Evolutionary conservation across 1,140 invertebrate genomes (phyloP), one percentile per base, ranked within the genome.

Genomic region (Zaprionus ornatus): DNA sequence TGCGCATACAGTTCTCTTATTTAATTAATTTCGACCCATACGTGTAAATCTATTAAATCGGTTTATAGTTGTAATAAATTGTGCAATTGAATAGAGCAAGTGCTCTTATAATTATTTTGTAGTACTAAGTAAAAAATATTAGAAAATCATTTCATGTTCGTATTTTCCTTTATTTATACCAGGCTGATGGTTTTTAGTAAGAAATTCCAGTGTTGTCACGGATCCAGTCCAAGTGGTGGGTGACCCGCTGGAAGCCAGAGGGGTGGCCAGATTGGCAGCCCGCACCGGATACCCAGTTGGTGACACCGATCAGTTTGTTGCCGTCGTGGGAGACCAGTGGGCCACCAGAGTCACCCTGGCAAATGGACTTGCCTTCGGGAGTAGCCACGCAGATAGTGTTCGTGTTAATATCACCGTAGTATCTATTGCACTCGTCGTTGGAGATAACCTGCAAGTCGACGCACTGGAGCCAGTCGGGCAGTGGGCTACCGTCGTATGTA

Each of bases 301-400:
- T 91, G 5, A 94, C 87, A 50, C 94, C 94, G 9, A 94, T 87
- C 40, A 93, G 88, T 0, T 91, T 91, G 21, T 75, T 72, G 9
- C 64, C 60, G 63, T 94, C 93, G 17, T 79, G 68, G 52, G 93
- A 92, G 0, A 93, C 91, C 70, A 95, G 77, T 10, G 93, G 93
- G 29, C 94, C 94, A 59, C 94, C 94, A 66, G 94, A 94, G 91
- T 95, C 94, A 71, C 94, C 94, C 45, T 87, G 77, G 74, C 91
- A 92, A n/a, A 90, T 91, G 12, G 91, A 91, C 57, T 67, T 82
- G 23, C 82, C 87, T 4, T 73, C 62, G 4, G 71, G 63, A 23
- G 82, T 82, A 13, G 77, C 54, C 52, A 86, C 79, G 76, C 90
- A 91, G 72, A 91, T 73, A 50, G 74, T 90, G 52, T 82, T 62